Evolutionary conservation across 2,888 invertebrate species (phyloP).

Genomic region (Macrophya alboannulata): DNA sequence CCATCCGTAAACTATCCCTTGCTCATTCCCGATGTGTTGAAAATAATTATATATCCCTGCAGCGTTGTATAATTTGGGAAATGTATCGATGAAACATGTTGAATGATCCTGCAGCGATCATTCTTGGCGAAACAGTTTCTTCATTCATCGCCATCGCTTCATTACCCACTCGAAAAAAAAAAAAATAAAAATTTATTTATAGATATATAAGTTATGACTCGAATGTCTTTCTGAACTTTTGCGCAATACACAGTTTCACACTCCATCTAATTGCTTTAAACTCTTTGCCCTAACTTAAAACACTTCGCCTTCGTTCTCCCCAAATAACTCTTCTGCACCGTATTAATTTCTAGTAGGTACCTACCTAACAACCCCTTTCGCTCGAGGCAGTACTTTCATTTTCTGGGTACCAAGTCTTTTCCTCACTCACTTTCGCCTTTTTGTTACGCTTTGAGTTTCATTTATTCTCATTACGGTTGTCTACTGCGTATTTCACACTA

Average conservation of each 20-base stretch:
- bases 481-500: conserved; percentile 14
- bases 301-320: conserved; percentile 10
- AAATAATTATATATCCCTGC: conserved; percentile 8
- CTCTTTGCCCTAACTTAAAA: conserved; percentile 44
- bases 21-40: background rate
- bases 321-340: conserved; percentile 44
- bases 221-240: conserved; percentile 19
- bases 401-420: conserved; percentile 44
- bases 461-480: conserved; percentile 61
- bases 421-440: conserved; percentile 50
- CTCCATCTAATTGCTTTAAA: conserved; percentile 34
- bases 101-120: background rate
- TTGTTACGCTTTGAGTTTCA: conserved; percentile 56
- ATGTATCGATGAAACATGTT: background rate
- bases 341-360: conserved; percentile 45
- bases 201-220: conserved; percentile 16
- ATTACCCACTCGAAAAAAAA: background rate
- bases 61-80: background rate
- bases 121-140: background rate
- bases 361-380: conserved; percentile 34
- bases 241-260: conserved; percentile 46
- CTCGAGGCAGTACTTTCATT: conserved; percentile 56
- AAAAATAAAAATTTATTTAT: background rate
- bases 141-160: background rate
- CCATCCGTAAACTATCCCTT: conserved; percentile 18